Percentiles rank a stretch among this genome's conserved stretches.
These are phyloP conservation scores for Mesorhabditis belari DNA, from an alignment of 2,888 invertebrate species.

Conservation along the genomic window DNA sequence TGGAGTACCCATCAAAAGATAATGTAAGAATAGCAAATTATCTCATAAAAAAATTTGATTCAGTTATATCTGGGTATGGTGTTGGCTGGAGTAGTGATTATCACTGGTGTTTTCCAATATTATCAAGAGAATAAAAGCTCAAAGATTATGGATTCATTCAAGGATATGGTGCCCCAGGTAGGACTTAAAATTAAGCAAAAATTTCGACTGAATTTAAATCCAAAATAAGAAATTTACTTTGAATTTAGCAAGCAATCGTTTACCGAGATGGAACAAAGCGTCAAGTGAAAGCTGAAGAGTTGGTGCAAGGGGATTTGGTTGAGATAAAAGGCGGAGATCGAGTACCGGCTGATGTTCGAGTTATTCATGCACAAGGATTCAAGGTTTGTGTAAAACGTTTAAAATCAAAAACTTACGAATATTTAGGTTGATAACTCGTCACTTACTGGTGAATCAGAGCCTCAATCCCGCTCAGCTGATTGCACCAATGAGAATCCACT, in stretches of 20 bases:
- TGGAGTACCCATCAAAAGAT: constrained; percentile 52
- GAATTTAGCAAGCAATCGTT: constrained; percentile 73
- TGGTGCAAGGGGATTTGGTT: constrained; percentile 91
- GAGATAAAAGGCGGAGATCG: constrained; percentile 98
- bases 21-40: constrained; percentile 63
- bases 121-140: constrained; percentile 56
- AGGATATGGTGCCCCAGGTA: constrained; percentile 63
- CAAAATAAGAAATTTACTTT: not conserved
- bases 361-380: constrained; percentile 85
- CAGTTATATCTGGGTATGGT: constrained; percentile 63
- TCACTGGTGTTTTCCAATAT: constrained; percentile 68
- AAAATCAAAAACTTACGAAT: constrained; percentile 13
- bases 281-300: constrained; percentile 61
- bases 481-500: constrained; percentile 58
- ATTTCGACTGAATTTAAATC: not conserved
- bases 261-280: constrained; percentile 57
- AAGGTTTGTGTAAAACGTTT: constrained; percentile 59
- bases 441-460: constrained; percentile 58
- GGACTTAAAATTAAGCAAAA: not conserved
- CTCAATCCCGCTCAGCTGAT: constrained; percentile 55
- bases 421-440: constrained; percentile 57
- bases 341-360: constrained; percentile 90
- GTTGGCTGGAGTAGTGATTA: constrained; percentile 64
- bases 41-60: constrained; percentile 54
- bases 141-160: constrained; percentile 65